A percentile compares a stretch with the other conserved stretches of the same genome.
Evolutionary conservation across 2,113 vertebrate genomes (phyloP).

Genomic region (Junco hyemalis): DNA sequence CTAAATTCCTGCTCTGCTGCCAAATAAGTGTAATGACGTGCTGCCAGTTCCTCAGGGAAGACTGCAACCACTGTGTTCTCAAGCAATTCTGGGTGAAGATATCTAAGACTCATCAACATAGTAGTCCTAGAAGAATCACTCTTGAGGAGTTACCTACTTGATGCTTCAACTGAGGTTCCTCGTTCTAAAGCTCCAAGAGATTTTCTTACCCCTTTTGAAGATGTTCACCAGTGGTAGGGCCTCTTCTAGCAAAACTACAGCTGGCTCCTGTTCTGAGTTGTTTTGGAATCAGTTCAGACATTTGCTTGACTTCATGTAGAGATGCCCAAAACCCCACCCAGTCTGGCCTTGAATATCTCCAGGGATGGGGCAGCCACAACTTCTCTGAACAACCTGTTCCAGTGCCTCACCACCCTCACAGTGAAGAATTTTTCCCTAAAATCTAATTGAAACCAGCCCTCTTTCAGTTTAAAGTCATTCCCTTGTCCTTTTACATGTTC

Average conservation of each 20-base stretch:
- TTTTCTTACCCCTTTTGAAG: background rate
- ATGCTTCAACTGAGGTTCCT: background rate
- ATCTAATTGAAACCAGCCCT: background rate
- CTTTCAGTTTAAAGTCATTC: background rate
- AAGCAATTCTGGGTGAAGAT: background rate
- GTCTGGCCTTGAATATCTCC: background rate
- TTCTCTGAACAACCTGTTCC: background rate
- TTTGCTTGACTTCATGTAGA: background rate
- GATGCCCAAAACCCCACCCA: background rate
- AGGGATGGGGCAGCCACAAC: rapidly evolving
- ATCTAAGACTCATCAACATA: background rate
- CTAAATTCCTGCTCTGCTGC: background rate
- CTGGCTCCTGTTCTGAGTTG: rapidly evolving
- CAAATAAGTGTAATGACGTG: background rate
- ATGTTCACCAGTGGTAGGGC: background rate
- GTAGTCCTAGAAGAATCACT: background rate
- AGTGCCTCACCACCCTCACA: background rate
- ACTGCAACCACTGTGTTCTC: background rate
- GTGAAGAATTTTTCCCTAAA: background rate
- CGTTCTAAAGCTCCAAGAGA: background rate
- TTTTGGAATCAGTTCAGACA: background rate
- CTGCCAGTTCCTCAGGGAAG: background rate
- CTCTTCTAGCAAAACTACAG: background rate
- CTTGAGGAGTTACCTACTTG: background rate
- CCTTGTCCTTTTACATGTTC: background rate